Conservation (phyloP, 2,113 vertebrate species). For the Oncorhynchus gorbuscha region DNA sequence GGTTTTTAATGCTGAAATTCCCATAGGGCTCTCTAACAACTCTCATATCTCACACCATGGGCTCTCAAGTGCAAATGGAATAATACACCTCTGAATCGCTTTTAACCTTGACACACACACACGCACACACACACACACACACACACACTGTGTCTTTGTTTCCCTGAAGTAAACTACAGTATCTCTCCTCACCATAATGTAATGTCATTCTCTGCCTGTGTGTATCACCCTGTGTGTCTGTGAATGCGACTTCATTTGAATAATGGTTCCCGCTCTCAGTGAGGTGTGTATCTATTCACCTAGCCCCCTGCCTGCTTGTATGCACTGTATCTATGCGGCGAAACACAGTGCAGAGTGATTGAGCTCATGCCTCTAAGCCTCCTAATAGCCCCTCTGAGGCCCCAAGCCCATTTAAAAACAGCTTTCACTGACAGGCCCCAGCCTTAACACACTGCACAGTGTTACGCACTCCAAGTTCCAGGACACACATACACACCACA, state of each 20-base stretch:
- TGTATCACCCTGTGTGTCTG: not conserved
- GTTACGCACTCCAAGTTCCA: not conserved
- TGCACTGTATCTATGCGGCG: too few relatives aligned
- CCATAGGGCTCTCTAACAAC: not conserved
- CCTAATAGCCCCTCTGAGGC: not conserved
- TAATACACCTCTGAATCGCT: not conserved
- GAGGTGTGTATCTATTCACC: not conserved
- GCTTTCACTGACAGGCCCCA: constrained; percentile 2
- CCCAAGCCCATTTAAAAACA: not conserved
- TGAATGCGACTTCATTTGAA: not conserved
- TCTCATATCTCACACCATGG: not conserved
- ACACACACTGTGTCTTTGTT: not conserved
- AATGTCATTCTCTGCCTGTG: not conserved
- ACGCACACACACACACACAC: not conserved
- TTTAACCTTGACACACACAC: not conserved
- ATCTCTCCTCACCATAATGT: not conserved
- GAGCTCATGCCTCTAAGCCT: too few relatives aligned
- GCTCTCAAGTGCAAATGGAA: too few relatives aligned
- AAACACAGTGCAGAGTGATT: too few relatives aligned
- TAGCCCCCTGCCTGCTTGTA: too few relatives aligned
- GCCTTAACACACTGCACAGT: not conserved
- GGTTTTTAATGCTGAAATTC: not conserved
- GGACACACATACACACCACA: not conserved
- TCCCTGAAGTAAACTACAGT: not conserved
- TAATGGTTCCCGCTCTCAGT: not conserved